Evolutionary conservation across 2,797 vertebrate genomes (phyloP).

Genomic region (Dendrocincla tyrannina): DNA sequence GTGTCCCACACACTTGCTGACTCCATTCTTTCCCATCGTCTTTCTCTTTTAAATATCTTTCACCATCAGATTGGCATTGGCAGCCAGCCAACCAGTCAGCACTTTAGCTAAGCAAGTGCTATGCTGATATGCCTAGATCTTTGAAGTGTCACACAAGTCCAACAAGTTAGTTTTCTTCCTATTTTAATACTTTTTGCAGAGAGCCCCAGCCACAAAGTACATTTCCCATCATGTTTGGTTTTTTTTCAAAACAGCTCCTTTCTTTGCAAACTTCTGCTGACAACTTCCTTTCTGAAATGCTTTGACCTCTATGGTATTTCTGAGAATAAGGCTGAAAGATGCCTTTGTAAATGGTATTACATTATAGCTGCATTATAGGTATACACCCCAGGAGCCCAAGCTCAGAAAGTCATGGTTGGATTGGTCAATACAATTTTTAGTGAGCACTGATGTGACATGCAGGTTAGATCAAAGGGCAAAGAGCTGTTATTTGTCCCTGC

Average conservation of each 20-base stretch:
- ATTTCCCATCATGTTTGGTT: neutral
- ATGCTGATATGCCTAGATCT: conserved; percentile 10
- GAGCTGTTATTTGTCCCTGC: neutral
- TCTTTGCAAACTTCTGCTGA: neutral
- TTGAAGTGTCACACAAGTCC: conserved; percentile 54
- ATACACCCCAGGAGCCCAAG: neutral
- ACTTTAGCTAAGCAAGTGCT: conserved; percentile 22
- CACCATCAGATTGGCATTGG: conserved; percentile 20
- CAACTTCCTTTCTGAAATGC: neutral
- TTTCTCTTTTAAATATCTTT: neutral
- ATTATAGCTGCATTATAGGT: neutral
- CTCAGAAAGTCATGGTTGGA: conserved; percentile 32
- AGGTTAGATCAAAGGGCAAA: conserved; percentile 29
- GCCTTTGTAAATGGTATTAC: neutral
- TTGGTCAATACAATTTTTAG: conserved; percentile 21
- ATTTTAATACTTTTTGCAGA: conserved; percentile 22
- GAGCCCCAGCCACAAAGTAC: neutral
- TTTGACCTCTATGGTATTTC: neutral
- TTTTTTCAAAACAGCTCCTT: neutral
- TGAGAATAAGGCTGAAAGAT: neutral
- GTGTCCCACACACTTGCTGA: neutral
- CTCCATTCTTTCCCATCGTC: conserved; percentile 5
- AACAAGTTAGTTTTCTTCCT: conserved; percentile 32
- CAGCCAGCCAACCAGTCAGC: neutral
- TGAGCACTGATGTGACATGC: neutral